These are phyloP conservation scores for Rhadina sibilatrix DNA, from an alignment of 2,113 vertebrate genomes.

Conservation along the genomic window DNA sequence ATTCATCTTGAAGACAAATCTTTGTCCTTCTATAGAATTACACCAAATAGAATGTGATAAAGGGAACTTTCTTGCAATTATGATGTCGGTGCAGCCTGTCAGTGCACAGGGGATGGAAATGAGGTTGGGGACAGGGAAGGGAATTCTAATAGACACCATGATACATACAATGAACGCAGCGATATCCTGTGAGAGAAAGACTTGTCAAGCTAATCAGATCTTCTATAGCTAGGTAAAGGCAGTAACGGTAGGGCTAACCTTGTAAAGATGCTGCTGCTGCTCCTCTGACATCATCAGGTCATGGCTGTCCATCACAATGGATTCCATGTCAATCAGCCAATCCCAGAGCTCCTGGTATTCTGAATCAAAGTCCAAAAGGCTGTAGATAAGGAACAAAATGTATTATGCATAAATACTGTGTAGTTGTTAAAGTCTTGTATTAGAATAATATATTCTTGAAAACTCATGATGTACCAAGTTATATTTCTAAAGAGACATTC, in stretches of 20 bases:
- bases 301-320: constrained; percentile 93
- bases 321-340: constrained; percentile 99
- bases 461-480: constrained; percentile 67
- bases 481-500: constrained; percentile 65
- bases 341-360: constrained; percentile 98
- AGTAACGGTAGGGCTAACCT: constrained; percentile 82
- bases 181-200: constrained; percentile 79
- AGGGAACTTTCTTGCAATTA: constrained; percentile 83
- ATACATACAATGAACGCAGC: constrained; percentile 78
- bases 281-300: constrained; percentile 98
- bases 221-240: constrained; percentile 78
- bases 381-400: constrained; percentile 80
- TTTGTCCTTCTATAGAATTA: constrained; percentile 82
- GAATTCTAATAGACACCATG: constrained; percentile 84
- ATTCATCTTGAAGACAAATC: constrained; percentile 80
- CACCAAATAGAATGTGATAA: constrained; percentile 83
- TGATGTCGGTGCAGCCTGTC: constrained; percentile 79
- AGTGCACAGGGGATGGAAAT: constrained; percentile 80
- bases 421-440: constrained; percentile 77
- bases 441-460: constrained; percentile 80
- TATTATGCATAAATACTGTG: constrained; percentile 80
- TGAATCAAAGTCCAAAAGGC: constrained; percentile 93
- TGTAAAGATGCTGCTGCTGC: constrained; percentile 94
- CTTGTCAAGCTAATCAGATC: constrained; percentile 88
- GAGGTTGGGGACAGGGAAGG: constrained; percentile 79